A percentile compares a stretch with the other conserved stretches of the same genome.
Conservation (phyloP, 2,888 invertebrate genomes). For the Noctua pronuba region DNA sequence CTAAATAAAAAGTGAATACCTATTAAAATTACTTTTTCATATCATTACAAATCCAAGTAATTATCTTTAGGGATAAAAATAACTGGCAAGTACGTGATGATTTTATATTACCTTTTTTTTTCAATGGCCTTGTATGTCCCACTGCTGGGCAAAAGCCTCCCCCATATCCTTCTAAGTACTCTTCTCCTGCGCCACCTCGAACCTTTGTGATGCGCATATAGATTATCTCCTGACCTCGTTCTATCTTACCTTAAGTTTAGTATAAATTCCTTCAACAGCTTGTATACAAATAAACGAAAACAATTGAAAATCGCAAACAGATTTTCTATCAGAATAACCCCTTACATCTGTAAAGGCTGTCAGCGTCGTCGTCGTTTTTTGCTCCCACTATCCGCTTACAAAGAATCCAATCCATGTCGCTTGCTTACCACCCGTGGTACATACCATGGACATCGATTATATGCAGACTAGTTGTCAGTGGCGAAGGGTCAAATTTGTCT, state of each 20-base stretch:
- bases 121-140: too few relatives aligned
- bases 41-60: neutral
- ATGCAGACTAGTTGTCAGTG: neutral
- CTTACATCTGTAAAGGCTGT: slow-evolving; percentile 34
- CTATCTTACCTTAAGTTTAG: neutral
- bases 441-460: slow-evolving; percentile 22
- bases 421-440: slow-evolving; percentile 34
- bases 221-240: too few relatives aligned
- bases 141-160: too few relatives aligned
- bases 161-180: too few relatives aligned
- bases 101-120: too few relatives aligned
- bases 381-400: slow-evolving; percentile 60
- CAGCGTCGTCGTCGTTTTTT: slow-evolving; percentile 56
- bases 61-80: neutral
- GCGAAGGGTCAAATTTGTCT: too few relatives aligned
- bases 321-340: slow-evolving; percentile 30
- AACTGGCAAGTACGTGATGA: too few relatives aligned
- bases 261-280: neutral
- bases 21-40: neutral
- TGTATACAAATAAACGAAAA: neutral
- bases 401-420: slow-evolving; percentile 66
- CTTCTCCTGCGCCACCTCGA: too few relatives aligned
- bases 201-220: too few relatives aligned
- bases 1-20: too few relatives aligned
- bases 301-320: slow-evolving; percentile 13